Evolutionary conservation across 1,140 invertebrate genomes (phyloP).

Genomic region (Lanistes nyassanus): DNA sequence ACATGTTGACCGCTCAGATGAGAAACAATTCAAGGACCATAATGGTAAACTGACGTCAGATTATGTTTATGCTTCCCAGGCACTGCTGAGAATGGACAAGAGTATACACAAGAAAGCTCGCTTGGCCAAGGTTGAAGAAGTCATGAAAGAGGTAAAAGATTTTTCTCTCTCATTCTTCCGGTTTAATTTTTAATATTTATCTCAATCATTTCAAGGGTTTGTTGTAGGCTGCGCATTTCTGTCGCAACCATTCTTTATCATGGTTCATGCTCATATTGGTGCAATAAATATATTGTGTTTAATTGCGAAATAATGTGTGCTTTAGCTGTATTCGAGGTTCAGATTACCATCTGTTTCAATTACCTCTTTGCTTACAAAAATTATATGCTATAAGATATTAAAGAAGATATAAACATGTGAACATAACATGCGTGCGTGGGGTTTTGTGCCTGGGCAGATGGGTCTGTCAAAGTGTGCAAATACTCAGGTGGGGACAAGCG

Average conservation of each 20-base stretch:
- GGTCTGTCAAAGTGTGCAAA: conserved; percentile 82
- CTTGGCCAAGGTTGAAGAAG: conserved; percentile 86
- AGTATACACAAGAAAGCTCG: conserved; percentile 80
- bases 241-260: too few species aligned
- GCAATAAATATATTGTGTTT: background rate
- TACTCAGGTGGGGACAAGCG: conserved; percentile 74
- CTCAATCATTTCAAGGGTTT: too few species aligned
- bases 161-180: background rate
- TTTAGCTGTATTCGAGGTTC: background rate
- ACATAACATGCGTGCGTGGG: conserved; percentile 7
- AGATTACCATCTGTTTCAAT: too few species aligned
- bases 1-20: too few species aligned
- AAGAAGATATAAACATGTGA: too few species aligned
- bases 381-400: too few species aligned
- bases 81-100: conserved; percentile 90
- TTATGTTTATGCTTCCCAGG: conserved; percentile 69
- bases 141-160: conserved; percentile 80
- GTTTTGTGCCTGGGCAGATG: conserved; percentile 69
- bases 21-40: too few species aligned
- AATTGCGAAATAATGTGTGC: background rate
- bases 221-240: too few species aligned
- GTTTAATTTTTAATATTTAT: too few species aligned
- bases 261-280: too few species aligned
- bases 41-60: too few species aligned
- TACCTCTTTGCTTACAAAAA: too few species aligned